Evolutionary conservation across 2,888 invertebrate genomes (phyloP).

Genomic region (Ectemnius cavifrons): DNA sequence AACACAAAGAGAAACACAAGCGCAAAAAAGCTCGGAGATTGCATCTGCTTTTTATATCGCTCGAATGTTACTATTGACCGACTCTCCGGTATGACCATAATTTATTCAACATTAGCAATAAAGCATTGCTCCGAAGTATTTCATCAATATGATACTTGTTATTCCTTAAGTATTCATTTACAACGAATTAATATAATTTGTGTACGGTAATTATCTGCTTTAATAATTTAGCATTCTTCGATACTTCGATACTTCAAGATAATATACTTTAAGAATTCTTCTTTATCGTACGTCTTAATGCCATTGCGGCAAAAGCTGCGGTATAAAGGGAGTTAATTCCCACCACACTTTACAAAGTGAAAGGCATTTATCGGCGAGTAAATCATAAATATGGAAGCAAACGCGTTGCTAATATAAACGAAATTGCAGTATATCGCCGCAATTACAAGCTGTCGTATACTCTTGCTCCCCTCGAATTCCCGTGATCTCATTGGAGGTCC

Average conservation of each 20-base stretch:
- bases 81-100: conserved; percentile 26
- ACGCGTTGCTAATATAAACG: no score
- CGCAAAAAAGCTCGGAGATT: conserved; percentile 5
- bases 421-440: background rate
- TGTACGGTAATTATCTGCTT: no score
- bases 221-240: no score
- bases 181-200: background rate
- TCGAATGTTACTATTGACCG: conserved; percentile 30
- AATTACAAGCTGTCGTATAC: background rate
- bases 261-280: no score
- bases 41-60: conserved; percentile 26
- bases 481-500: no score
- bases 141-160: conserved; percentile 1
- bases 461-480: background rate
- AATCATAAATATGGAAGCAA: no score
- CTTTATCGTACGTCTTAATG: no score
- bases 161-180: background rate
- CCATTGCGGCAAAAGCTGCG: no score
- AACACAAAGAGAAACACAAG: background rate
- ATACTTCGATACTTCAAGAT: no score
- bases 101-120: conserved; percentile 8
- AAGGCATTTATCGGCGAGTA: no score
- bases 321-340: no score
- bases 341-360: no score
- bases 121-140: conserved; percentile 11